A percentile compares a stretch with the other conserved stretches of the same genome.
phyloP scores from a whole-genome alignment of 2,113 vertebrate genomes.

The Rafetus swinhoei region DNA sequence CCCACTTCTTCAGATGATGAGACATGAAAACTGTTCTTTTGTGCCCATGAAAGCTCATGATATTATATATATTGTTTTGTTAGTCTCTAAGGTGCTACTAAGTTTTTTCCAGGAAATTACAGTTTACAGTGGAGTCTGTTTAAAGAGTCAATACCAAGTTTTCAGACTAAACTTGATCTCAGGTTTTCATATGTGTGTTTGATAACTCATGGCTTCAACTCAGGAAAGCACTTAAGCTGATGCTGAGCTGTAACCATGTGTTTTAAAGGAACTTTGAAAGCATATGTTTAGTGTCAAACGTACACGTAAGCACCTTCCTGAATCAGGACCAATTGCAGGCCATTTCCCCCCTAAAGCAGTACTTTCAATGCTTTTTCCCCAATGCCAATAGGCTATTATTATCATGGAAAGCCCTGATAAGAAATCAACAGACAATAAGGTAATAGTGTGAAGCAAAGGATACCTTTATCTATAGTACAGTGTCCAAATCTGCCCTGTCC shows the following conservation, averaged over 20 bases:
- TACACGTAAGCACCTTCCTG: not conserved
- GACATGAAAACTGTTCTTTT: no score
- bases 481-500: not conserved
- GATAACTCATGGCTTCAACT: not conserved
- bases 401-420: not conserved
- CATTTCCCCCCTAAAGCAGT: not conserved
- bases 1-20: no score
- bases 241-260: not conserved
- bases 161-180: not conserved
- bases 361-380: not conserved
- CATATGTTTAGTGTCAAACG: not conserved
- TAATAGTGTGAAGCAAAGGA: not conserved
- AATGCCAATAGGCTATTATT: not conserved
- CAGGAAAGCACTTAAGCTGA: fast-evolving
- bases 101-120: not conserved
- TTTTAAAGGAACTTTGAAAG: not conserved
- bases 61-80: no score
- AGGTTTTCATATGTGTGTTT: not conserved
- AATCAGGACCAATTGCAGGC: not conserved
- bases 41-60: no score
- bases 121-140: fast-evolving
- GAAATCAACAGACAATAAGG: not conserved
- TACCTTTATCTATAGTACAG: not conserved
- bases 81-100: no score
- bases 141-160: not conserved